Evolutionary conservation across 2,113 vertebrate genomes (phyloP), one percentile per base, ranked within the genome.

Genomic region (Protomyctophum bolini): DNA sequence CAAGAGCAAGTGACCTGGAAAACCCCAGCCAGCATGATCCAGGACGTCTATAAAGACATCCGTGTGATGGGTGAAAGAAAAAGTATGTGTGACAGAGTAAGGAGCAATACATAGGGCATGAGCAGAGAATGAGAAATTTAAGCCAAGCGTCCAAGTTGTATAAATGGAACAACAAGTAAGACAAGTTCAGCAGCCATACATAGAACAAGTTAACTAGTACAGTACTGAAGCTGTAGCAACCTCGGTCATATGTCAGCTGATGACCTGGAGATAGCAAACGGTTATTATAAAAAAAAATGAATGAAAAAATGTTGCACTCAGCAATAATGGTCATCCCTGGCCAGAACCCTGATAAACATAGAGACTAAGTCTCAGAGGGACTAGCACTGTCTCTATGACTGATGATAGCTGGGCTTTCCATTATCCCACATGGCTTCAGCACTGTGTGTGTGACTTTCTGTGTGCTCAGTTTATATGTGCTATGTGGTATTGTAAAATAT

Each of bases 351-450:
- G 65, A 73, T 73, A 72, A 67, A 61, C 81, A 82, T 69, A 78
- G 86, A 81, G 81, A 82, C 78, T 60, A 57, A 49, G 51, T 67
- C 63, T 83, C 75, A 69, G 0, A 49, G 75, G 77, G 82, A 59
- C 61, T 68, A 3, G 4, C 57, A 76, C 79, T 86, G 85, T 87
- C 88, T 58, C 49, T 68, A 65, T 87, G 89, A 89, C 64, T 73
- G 82, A 91, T 88, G 77, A 83, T 77, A 68, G 73, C 83, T 73
- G 63, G 80, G 74, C 79, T 75, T 73, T 66, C 10, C 80, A 68
- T 73, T 59, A 77, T 86, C 84, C 86, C 87, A 84, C 69, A 88
- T 52, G 87, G 80, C 73, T 80, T 76, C 77, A 86, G 83, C 87
- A 84, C 82, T 86, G 78, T 77, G 46, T 72, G 70, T 69, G 68